These are phyloP conservation scores for Rhinogobio ventralis DNA, from an alignment of 2,797 vertebrate genomes.

Conservation along the genomic window DNA sequence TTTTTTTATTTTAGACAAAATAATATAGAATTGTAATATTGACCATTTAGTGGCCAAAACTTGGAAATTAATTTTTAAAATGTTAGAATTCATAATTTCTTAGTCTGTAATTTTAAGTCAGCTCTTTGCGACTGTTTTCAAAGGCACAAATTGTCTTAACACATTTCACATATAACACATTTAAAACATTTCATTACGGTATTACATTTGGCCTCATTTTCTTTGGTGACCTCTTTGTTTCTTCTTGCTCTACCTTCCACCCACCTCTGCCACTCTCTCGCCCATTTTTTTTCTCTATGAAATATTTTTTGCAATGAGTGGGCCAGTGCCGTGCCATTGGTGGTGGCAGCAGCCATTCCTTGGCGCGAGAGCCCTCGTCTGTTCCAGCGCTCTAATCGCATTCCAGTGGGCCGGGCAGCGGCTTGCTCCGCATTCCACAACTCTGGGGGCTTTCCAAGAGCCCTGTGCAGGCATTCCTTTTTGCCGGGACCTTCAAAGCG, in stretches of 20 bases:
- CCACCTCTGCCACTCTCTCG: neutral
- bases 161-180: neutral
- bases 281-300: neutral
- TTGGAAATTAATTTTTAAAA: neutral
- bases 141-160: neutral
- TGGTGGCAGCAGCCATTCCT: conserved; percentile 31
- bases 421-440: conserved; percentile 81
- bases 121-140: neutral
- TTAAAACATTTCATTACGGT: neutral
- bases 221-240: neutral
- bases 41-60: neutral
- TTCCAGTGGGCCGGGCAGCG: conserved; percentile 75
- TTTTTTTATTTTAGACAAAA: neutral
- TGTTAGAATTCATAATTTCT: neutral
- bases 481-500: conserved; percentile 75
- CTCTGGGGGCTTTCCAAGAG: conserved; percentile 76
- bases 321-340: neutral
- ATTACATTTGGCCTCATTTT: neutral
- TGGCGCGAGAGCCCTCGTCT: conserved; percentile 43
- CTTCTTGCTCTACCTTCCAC: neutral
- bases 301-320: conserved; percentile 6
- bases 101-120: neutral
- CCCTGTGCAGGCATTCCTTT: conserved; percentile 68
- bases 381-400: conserved; percentile 76
- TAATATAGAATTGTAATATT: neutral